These are phyloP conservation scores for Eurosta solidaginis DNA, from an alignment of 1,140 invertebrate species.

Conservation along the genomic window DNA sequence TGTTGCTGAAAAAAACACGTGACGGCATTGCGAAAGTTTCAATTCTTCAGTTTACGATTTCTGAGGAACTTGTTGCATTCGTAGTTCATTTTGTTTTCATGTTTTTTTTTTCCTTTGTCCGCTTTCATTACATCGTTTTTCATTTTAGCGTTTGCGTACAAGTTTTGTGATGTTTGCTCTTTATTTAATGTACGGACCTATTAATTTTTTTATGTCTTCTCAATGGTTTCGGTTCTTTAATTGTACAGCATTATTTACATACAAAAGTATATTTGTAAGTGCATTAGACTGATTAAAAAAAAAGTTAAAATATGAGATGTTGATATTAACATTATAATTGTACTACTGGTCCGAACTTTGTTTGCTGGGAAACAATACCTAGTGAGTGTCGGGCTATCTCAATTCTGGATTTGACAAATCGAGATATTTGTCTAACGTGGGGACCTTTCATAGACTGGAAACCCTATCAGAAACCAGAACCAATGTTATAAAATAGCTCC, in stretches of 20 bases:
- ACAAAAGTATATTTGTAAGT: background rate
- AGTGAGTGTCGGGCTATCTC: too few species aligned
- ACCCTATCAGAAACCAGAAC: too few species aligned
- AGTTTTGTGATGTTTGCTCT: background rate
- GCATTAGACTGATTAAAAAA: too few species aligned
- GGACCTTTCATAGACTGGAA: too few species aligned
- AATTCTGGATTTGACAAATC: too few species aligned
- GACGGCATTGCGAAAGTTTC: background rate
- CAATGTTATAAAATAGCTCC: too few species aligned
- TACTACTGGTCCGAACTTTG: too few species aligned
- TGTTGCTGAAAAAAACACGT: background rate
- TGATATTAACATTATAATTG: too few species aligned
- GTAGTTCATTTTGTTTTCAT: background rate
- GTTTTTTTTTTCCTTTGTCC: background rate
- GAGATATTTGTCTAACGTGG: too few species aligned
- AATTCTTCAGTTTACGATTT: background rate
- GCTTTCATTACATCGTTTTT: background rate
- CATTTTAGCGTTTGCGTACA: background rate
- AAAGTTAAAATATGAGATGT: too few species aligned
- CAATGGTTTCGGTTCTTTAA: background rate
- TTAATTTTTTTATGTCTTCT: background rate
- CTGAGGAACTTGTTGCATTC: conserved; percentile 13
- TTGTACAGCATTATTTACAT: background rate
- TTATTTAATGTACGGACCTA: background rate
- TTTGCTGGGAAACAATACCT: too few species aligned